A percentile compares a stretch with the other conserved stretches of the same genome.
phyloP scores from a whole-genome alignment of 2,113 vertebrate genomes.

The Psittacus erithacus region DNA sequence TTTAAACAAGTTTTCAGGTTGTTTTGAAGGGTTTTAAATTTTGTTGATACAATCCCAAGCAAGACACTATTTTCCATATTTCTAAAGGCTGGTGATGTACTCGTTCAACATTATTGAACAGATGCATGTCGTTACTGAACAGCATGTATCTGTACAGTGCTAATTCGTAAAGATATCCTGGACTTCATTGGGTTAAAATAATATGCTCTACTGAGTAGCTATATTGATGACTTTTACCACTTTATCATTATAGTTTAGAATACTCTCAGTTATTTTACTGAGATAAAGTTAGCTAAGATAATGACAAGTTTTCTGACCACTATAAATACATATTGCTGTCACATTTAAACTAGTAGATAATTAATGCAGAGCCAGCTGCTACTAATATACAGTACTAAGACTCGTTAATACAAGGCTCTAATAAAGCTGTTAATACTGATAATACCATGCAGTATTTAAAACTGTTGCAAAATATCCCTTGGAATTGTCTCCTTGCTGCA shows the following conservation, averaged over 20 bases:
- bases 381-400: conserved; percentile 31
- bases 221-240: background rate
- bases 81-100: background rate
- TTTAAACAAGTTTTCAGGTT: background rate
- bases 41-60: background rate
- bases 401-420: conserved; percentile 54
- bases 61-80: background rate
- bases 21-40: background rate
- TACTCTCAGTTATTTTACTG: background rate
- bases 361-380: conserved; percentile 65
- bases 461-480: background rate
- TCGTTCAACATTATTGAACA: background rate
- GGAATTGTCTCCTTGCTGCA: background rate
- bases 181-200: background rate
- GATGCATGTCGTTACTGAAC: background rate
- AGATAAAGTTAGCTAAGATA: conserved; percentile 44
- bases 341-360: conserved; percentile 51
- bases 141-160: background rate
- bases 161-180: background rate
- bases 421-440: conserved; percentile 55
- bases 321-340: conserved; percentile 50
- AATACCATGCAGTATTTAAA: background rate
- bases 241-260: background rate
- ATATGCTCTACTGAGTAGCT: background rate
- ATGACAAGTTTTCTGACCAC: conserved; percentile 52